Conservation (phyloP, 2,888 invertebrate species). For the Omphaloscelis lunosa region DNA sequence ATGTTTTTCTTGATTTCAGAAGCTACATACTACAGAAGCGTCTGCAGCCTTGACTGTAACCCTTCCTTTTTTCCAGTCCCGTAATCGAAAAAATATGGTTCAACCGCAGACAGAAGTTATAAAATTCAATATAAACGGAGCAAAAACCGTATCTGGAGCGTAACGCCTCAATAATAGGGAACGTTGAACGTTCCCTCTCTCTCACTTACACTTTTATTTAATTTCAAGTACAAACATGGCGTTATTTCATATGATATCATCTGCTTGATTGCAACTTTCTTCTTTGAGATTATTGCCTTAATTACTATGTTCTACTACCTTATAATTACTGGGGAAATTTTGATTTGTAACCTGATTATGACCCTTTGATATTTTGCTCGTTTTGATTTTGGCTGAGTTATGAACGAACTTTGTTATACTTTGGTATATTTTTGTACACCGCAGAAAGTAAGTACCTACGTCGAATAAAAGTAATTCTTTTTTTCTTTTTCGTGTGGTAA, state of each 20-base stretch:
- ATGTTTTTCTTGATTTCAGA: background rate
- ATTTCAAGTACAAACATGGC: conserved; percentile 43
- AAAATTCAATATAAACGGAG: conserved; percentile 34
- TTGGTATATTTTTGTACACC: background rate
- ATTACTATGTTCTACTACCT: conserved; percentile 24
- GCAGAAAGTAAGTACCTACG: background rate
- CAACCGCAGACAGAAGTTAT: conserved; percentile 25
- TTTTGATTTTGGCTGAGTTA: too few species aligned
- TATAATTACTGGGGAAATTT: conserved; percentile 26
- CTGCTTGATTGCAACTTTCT: conserved; percentile 32
- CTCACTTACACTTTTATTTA: conserved; percentile 57
- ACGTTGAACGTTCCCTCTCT: conserved; percentile 28
- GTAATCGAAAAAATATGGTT: background rate
- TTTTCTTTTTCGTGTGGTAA: too few species aligned
- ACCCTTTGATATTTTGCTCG: background rate
- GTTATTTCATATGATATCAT: conserved; percentile 42
- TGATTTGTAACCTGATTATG: conserved; percentile 37
- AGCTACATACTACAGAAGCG: too few species aligned
- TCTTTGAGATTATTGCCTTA: background rate
- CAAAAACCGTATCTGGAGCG: conserved; percentile 45
- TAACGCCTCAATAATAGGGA: conserved; percentile 43
- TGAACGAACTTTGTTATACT: background rate
- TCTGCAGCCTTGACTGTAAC: background rate
- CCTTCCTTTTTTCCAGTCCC: background rate
- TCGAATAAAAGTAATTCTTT: too few species aligned